A percentile compares a stretch with the other conserved stretches of the same genome.
Conservation (phyloP, 2,797 vertebrate genomes). For the Enteromius radiatus region DNA sequence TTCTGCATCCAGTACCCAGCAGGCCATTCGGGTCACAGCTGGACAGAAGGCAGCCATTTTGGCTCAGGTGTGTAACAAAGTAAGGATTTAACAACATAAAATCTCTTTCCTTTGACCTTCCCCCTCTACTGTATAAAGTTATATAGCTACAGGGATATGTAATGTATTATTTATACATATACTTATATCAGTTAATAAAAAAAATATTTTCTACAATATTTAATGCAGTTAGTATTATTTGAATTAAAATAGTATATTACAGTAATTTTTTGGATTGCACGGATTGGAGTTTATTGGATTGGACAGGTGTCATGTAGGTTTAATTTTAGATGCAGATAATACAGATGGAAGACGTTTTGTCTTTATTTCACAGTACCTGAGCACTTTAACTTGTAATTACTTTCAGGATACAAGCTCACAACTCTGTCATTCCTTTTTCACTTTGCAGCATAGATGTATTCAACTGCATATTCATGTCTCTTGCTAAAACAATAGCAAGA, state of each 20-base stretch:
- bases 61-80: conserved; percentile 84
- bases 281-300: not conserved
- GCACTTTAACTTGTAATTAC: not conserved
- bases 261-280: not conserved
- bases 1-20: conserved; percentile 83
- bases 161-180: not conserved
- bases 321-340: conserved; percentile 7
- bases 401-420: not conserved
- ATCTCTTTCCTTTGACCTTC: not conserved
- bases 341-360: not conserved
- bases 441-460: not conserved
- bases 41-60: conserved; percentile 96
- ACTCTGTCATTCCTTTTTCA: not conserved
- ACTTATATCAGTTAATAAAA: not conserved
- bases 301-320: not conserved
- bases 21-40: conserved; percentile 91
- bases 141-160: not conserved
- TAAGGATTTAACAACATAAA: not conserved
- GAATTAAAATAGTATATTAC: not conserved
- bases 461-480: not conserved
- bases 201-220: not conserved
- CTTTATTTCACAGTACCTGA: not conserved
- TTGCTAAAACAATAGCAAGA: not conserved
- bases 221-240: not conserved
- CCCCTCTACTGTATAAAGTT: not conserved